Conservation (phyloP, 2,797 vertebrate species). For the Eurystomus glaucurus region DNA sequence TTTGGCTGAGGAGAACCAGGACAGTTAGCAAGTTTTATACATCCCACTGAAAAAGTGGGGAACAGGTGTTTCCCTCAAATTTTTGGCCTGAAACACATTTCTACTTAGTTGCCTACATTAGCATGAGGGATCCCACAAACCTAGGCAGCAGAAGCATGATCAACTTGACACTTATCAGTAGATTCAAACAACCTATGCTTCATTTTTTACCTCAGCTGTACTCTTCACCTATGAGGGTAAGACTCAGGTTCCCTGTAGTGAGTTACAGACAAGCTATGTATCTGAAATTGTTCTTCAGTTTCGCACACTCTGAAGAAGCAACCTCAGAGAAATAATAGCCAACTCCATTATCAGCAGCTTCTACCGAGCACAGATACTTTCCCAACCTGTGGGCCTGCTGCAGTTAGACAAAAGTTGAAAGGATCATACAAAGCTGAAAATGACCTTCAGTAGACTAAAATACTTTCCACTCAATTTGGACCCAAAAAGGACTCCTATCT, state of each 20-base stretch:
- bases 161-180: neutral
- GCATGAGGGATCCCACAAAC: neutral
- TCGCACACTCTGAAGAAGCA: neutral
- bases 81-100: neutral
- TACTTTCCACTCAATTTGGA: neutral
- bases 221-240: neutral
- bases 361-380: neutral
- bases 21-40: neutral
- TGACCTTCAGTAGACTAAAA: neutral
- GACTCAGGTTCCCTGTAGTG: rapidly evolving
- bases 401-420: neutral
- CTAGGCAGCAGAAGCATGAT: neutral
- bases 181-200: neutral
- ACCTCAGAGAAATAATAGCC: neutral
- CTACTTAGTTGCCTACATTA: neutral
- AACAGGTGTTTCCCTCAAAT: neutral
- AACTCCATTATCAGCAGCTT: neutral
- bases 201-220: neutral
- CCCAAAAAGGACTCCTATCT: neutral
- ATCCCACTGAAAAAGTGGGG: neutral
- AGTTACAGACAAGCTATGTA: neutral
- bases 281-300: neutral
- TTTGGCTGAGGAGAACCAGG: neutral
- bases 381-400: neutral
- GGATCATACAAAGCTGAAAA: neutral